These are phyloP conservation scores for Hemitrygon akajei DNA, from an alignment of 2,797 vertebrate genomes.

Conservation along the genomic window DNA sequence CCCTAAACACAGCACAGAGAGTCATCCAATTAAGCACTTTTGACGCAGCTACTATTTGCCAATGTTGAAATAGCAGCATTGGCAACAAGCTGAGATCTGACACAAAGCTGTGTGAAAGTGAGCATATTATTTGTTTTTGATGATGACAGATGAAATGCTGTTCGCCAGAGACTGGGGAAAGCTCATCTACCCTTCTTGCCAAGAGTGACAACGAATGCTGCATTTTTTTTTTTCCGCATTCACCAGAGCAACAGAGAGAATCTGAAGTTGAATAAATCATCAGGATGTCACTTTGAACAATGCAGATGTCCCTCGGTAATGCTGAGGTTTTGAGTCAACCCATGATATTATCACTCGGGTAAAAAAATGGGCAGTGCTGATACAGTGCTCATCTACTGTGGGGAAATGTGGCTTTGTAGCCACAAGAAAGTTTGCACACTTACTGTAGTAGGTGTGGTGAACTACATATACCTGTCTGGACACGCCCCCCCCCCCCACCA, in stretches of 20 bases:
- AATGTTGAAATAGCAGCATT: not conserved
- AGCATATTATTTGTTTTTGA: not conserved
- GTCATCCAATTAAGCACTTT: not conserved
- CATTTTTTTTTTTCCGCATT: not conserved
- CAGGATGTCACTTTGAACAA: too few species aligned
- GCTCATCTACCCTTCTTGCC: not conserved
- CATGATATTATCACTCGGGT: not conserved
- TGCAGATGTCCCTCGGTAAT: not conserved
- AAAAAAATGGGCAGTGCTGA: not conserved
- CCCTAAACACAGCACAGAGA: not conserved
- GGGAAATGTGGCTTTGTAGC: not conserved
- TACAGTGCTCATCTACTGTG: not conserved
- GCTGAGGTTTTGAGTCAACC: not conserved
- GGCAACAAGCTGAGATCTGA: not conserved
- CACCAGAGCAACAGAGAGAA: not conserved
- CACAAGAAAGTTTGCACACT: not conserved
- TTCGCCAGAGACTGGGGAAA: not conserved
- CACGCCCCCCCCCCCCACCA: too few species aligned
- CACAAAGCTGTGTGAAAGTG: not conserved
- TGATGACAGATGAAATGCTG: not conserved
- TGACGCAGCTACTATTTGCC: not conserved
- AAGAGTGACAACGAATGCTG: not conserved
- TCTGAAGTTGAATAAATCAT: not conserved
- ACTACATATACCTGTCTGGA: too few species aligned
- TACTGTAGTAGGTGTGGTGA: too few species aligned